Percentiles rank a stretch among this genome's conserved stretches.
Conservation (phyloP, 2,888 invertebrate species). For the Leucania comma region DNA sequence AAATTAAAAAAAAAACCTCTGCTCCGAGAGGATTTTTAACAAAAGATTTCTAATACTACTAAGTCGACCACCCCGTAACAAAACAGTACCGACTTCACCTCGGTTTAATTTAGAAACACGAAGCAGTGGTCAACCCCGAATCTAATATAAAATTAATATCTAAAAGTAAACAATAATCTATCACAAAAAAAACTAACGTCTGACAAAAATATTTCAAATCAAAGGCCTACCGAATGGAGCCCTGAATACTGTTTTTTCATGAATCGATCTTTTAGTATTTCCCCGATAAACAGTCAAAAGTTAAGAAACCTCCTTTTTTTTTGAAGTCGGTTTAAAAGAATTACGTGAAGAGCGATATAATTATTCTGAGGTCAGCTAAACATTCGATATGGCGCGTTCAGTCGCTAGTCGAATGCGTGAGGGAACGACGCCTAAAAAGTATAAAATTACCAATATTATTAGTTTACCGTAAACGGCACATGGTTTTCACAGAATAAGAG, state of each 20-base stretch:
- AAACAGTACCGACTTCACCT: slow-evolving; percentile 47
- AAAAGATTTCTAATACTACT: slow-evolving; percentile 57
- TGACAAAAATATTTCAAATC: slow-evolving; percentile 70
- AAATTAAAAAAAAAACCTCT: slow-evolving; percentile 54
- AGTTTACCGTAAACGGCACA: slow-evolving; percentile 61
- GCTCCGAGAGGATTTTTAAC: slow-evolving; percentile 48
- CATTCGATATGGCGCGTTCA: slow-evolving; percentile 42
- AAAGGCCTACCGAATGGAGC: slow-evolving; percentile 62
- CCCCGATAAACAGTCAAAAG: slow-evolving; percentile 51
- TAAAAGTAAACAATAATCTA: slow-evolving; percentile 84
- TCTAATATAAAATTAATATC: slow-evolving; percentile 76
- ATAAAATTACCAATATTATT: slow-evolving; percentile 61
- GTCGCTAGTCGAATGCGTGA: slow-evolving; percentile 16
- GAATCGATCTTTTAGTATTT: slow-evolving; percentile 54
- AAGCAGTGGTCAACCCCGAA: slow-evolving; percentile 65
- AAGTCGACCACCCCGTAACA: slow-evolving; percentile 56
- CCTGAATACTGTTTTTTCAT: slow-evolving; percentile 72
- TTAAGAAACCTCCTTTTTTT: no score
- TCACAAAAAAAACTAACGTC: slow-evolving; percentile 82
- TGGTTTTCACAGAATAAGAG: slow-evolving; percentile 75
- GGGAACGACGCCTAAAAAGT: slow-evolving; percentile 46
- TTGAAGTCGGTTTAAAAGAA: no score
- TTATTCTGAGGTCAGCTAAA: slow-evolving; percentile 51
- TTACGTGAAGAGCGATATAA: slow-evolving; percentile 44
- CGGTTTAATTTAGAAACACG: slow-evolving; percentile 60